phyloP scores from a whole-genome alignment of 2,113 vertebrate species.

The Psilopogon haemacephalus region DNA sequence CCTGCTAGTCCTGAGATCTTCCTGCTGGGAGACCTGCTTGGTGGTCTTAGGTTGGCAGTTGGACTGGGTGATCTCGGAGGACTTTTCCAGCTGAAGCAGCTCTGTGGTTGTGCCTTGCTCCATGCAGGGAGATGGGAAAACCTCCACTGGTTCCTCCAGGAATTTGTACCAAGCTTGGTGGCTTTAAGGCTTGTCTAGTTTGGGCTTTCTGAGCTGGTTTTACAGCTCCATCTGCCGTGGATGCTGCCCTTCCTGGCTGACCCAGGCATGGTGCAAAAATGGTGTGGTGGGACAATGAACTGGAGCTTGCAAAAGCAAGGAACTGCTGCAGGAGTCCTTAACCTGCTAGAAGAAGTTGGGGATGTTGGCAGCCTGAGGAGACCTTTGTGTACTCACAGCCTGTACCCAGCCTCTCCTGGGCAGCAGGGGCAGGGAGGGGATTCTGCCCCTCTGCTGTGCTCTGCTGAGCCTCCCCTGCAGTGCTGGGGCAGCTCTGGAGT shows the following conservation, averaged over 20 bases:
- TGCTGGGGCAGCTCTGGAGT: too few species aligned
- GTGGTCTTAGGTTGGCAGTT: too few species aligned
- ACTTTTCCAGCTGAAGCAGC: too few species aligned
- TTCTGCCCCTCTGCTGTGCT: too few species aligned
- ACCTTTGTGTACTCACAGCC: not conserved
- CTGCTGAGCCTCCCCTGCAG: too few species aligned
- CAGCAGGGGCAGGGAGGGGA: too few species aligned
- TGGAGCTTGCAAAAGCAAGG: not conserved
- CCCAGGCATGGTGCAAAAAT: too few species aligned
- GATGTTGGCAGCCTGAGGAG: not conserved
- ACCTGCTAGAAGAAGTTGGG: not conserved
- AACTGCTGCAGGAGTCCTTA: not conserved
- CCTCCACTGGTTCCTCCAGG: not conserved
- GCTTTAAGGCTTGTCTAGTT: not conserved
- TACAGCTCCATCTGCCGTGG: not conserved
- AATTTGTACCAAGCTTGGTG: accelerated
- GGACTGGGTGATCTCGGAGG: too few species aligned
- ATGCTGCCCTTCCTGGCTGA: not conserved
- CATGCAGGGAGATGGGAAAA: not conserved
- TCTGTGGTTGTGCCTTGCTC: too few species aligned
- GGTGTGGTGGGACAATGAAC: accelerated
- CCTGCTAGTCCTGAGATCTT: not conserved
- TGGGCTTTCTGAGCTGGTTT: not conserved
- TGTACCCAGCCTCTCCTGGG: too few species aligned
- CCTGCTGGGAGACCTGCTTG: too few species aligned